A percentile compares a stretch with the other conserved stretches of the same genome.
Conservation (phyloP, 2,797 vertebrate genomes). For the Nannoperca australis region DNA sequence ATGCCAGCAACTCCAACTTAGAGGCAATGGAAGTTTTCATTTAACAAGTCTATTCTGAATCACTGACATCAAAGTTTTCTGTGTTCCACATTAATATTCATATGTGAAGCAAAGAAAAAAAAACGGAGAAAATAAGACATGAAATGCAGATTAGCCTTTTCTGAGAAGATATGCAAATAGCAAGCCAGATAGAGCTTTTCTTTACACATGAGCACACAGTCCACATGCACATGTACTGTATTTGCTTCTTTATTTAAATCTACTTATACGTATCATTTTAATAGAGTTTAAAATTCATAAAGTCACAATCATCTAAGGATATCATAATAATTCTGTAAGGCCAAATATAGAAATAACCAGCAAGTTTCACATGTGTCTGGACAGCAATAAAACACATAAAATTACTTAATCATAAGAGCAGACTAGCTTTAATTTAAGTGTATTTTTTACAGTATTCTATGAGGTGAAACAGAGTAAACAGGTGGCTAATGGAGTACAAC, state of each 20-base stretch:
- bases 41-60: constrained; percentile 71
- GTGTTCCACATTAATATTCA: constrained; percentile 79
- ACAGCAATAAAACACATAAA: constrained; percentile 36
- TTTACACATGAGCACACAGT: constrained; percentile 51
- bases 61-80: constrained; percentile 74
- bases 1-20: constrained; percentile 40
- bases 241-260: constrained; percentile 40
- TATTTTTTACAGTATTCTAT: constrained; percentile 27
- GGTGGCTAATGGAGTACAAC: constrained; percentile 4
- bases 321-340: constrained; percentile 45
- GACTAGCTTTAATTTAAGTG: constrained; percentile 31
- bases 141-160: constrained; percentile 79
- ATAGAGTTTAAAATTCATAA: constrained; percentile 55
- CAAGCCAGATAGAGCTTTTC: constrained; percentile 54
- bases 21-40: constrained; percentile 50
- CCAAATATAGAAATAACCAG: constrained; percentile 54
- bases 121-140: constrained; percentile 66
- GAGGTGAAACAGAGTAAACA: constrained; percentile 10
- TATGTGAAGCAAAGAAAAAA: constrained; percentile 68
- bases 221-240: constrained; percentile 37
- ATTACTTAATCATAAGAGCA: constrained; percentile 13
- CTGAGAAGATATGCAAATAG: constrained; percentile 77
- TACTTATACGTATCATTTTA: constrained; percentile 51
- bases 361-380: constrained; percentile 16
- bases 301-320: constrained; percentile 48